Evolutionary conservation across 2,797 vertebrate genomes (phyloP), one percentile per base, ranked within the genome.

Genomic region (Iguana delicatissima): DNA sequence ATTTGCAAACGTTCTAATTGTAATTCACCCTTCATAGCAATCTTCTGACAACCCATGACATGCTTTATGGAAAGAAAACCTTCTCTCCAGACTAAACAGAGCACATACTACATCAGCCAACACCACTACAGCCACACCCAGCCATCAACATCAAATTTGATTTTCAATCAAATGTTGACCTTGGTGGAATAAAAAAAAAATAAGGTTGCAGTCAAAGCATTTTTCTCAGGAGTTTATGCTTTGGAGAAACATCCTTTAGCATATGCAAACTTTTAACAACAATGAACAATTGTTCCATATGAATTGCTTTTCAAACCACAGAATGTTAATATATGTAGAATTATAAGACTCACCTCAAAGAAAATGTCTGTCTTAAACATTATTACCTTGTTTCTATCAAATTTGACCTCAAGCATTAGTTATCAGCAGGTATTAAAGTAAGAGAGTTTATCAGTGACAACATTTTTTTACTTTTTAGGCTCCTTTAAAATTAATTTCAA

Each of bases 91-190:
- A 77, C 55, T n/a, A 74, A 90, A 42, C 22, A 86, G 38, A 84
- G 69, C 86, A 10, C 29, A 38, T 32, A 46, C 52, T 88, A 80
- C 22, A 91, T 74, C 90, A 91, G 89, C 85, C 89, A 94, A 93
- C 92, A 93, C 91, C 93, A 91, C 74, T 86, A 84, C 0, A 91
- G 88, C 57, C 85, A 84, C 92, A 94, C 90, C 93, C 89, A 91
- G 94, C 88, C 35, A 91, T 91, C 79, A 46, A 77, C 0, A 94
- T 95, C 95, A 96, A 95, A 92, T 95, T 52, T 95, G 92, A 94
- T 96, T 93, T 94, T 90, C 88, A 92, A 91, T 95, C 94, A 93
- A 94, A 91, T 69, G 92, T 93, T 95, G 93, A 96, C 95, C 79
- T 88, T 88, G 74, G 89, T 84, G 84, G 84, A 81, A 81, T 79